Base-by-base conservation (phyloP, 2,888 invertebrate genomes). In the Latrodectus hesperus region DNA sequence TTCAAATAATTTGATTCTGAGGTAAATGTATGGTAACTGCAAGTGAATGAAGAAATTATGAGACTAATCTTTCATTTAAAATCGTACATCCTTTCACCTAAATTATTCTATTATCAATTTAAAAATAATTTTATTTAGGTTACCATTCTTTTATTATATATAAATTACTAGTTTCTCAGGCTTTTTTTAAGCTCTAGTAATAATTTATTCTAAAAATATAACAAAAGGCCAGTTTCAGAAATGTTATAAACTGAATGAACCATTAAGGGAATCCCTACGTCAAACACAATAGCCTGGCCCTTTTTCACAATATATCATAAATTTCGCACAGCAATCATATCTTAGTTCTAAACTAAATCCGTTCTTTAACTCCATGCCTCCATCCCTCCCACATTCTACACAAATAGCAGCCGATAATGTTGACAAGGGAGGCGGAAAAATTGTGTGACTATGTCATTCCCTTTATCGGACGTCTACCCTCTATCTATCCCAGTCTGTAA, bases 401-500 rank as follows among this genome's bases (percentile, higher is more conserved):
- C 68, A 77, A 65, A 77, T 52, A 77, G n/a, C 26, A 68, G 17
- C 67, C 26, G 67, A 26, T 26, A 68, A 68, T 77, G 77, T 77
- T 77, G 77, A 77, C 77, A 77, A 67, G n/a, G 52, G 53, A 52
- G 68, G 77, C 26, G 51, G 68, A 26, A 22, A 77, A 22, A 49
- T 26, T 68, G 68, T 64, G 49, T 65, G 64, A 76, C 64, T 76
- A 49, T 76, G 76, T 65, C 76, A 76, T 49, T 76, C 76, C 52
- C 68, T 67, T 52, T 68, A 38, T 38, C 38, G 38, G 38, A 38
- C 38, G 38, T 38, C 38, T 38, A 38, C 12, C 26, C 17, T 17
- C 67, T 52, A 73, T 26, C 53, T 12, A 22, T 14, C 53, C 67
- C 26, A 9, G 17, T 52, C 17, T 60, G 17, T 65, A 3, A 71